Conservation (phyloP, 2,797 vertebrate genomes). For the Peromyscus aztecus region DNA sequence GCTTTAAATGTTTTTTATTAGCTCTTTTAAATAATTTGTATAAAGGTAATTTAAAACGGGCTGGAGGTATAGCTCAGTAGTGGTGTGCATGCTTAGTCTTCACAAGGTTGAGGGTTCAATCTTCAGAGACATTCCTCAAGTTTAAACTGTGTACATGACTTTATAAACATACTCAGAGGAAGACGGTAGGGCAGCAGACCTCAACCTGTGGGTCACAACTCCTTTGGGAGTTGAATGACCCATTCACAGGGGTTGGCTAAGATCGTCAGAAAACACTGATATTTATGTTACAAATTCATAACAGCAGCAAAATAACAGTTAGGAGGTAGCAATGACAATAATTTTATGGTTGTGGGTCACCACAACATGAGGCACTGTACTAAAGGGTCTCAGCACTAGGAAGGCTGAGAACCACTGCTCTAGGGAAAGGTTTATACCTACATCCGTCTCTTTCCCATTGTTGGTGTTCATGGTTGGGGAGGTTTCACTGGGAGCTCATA, state of each 20-base stretch:
- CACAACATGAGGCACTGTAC: not conserved
- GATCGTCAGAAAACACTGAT: not conserved
- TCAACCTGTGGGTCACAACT: not conserved
- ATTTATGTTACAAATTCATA: not conserved
- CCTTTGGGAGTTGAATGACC: too few relatives aligned
- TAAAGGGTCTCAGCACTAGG: not conserved
- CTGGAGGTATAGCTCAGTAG: not conserved
- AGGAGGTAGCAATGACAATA: not conserved
- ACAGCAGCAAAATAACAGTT: not conserved
- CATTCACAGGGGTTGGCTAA: too few relatives aligned
- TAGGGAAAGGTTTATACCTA: not conserved
- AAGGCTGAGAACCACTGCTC: not conserved
- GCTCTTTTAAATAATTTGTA: not conserved
- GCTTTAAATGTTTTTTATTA: not conserved
- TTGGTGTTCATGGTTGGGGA: not conserved
- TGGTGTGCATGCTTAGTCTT: not conserved
- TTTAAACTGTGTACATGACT: not conserved
- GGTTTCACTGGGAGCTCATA: not conserved
- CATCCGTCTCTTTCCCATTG: not conserved
- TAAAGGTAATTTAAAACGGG: not conserved
- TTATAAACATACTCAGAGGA: constrained; percentile 31
- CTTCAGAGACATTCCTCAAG: not conserved
- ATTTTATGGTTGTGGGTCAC: not conserved
- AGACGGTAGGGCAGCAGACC: not conserved
- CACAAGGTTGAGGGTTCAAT: not conserved